Evolutionary conservation across 1,140 invertebrate genomes (phyloP).

Genomic region (Linepithema humile): DNA sequence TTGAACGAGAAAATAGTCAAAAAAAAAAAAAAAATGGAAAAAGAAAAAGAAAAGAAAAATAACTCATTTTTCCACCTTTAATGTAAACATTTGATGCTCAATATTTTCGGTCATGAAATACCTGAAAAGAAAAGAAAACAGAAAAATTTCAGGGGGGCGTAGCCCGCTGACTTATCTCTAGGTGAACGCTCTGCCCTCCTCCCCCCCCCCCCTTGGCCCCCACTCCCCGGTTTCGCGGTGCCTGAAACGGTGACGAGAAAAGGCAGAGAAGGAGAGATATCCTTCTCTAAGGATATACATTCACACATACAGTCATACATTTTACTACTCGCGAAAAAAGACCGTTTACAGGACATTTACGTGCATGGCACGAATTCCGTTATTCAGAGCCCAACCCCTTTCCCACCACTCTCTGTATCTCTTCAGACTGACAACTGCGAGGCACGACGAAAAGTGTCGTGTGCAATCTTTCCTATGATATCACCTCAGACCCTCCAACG

Average conservation of each 20-base stretch:
- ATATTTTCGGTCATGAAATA: no score
- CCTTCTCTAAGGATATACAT: conserved; percentile 73
- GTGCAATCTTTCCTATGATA: conserved; percentile 64
- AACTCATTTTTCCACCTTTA: no score
- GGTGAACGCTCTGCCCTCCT: no score
- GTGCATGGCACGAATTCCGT: conserved; percentile 77
- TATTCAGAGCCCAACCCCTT: conserved; percentile 75
- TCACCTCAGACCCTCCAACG: conserved; percentile 24
- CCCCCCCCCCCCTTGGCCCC: no score
- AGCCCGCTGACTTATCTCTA: no score
- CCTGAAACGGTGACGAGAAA: conserved; percentile 53
- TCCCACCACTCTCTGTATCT: conserved; percentile 43
- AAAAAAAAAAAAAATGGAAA: no score
- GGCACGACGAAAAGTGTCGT: conserved; percentile 70
- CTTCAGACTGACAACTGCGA: conserved; percentile 75
- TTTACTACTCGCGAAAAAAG: conserved; percentile 81
- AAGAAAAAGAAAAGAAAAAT: no score
- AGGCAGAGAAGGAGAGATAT: conserved; percentile 30
- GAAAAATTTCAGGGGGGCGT: no score
- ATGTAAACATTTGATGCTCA: no score
- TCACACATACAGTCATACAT: conserved; percentile 81
- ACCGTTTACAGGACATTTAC: conserved; percentile 82
- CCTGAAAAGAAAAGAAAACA: no score
- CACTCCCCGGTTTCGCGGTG: no score
- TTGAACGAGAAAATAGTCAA: no score